Base-by-base conservation (phyloP, 2,888 invertebrate genomes). In the Ectemnius cavifrons region DNA sequence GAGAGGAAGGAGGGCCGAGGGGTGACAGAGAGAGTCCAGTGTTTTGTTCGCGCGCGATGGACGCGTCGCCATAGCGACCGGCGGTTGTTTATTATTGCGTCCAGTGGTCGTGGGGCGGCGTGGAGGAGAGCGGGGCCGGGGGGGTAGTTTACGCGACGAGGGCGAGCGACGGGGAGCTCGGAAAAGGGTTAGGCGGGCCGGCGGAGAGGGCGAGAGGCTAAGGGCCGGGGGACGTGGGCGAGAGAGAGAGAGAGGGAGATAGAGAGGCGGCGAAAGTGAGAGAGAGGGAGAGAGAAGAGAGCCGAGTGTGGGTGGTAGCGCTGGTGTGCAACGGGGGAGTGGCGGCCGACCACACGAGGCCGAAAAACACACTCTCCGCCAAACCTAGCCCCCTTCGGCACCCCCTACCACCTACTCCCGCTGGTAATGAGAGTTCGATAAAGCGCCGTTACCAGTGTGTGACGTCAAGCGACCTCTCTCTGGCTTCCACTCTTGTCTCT, bases 341-440 rank as follows among this genome's bases (percentile, higher is more conserved):
- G 86, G 86, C 85, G 86, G 87, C 84, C 87, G 86, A 89, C 88
- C 89, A 88, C 90, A 90, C 89, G 87, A 87, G 88, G 82, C 88
- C 88, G 88, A 90, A 90, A 90, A 90, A 90, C 88, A 90, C 89
- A 89, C 89, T 89, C 85, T 84, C 86, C 85, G 80, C 81, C 82
- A 82, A 85, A 83, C 84, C 84, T 77, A 72, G 76, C 73, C 80
- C 66, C 56, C 68, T 60, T 27, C 37, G 16, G 46, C 57, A 20
- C 71, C 63, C 72, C 80, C 60, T 71, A 65, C 75, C 74, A 60
- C 70, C 76, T 27, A 79, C 75, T 80, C 78, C 83, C 86, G 85
- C 84, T 84, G 86, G 88, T 90, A 90, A 90, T 90, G 90, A 90
- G 90, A 90, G 90, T 90, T 90, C 90, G 89, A 90, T 90, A 90